Conservation (phyloP, 2,797 vertebrate species). For the Pterois miles region DNA sequence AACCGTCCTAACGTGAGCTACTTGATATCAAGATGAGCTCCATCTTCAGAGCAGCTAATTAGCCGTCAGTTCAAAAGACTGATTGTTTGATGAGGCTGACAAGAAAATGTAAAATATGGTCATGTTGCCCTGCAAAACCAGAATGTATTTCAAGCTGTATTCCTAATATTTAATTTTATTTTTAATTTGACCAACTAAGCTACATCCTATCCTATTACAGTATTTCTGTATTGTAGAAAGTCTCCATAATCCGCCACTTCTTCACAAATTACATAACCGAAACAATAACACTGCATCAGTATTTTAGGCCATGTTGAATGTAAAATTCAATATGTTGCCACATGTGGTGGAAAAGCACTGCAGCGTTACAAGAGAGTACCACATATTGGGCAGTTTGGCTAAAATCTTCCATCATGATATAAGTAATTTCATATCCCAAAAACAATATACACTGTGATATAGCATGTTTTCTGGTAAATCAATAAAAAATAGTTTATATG, state of each 20-base stretch:
- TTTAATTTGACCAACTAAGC: neutral
- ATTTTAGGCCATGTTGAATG: neutral
- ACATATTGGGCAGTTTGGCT: no score
- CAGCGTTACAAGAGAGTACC: neutral
- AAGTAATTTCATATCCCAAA: no score
- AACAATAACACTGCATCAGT: neutral
- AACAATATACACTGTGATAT: no score
- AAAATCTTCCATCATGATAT: no score
- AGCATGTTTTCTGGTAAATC: no score
- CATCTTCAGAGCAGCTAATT: neutral
- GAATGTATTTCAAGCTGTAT: neutral
- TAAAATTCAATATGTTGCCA: neutral
- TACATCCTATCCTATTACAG: neutral
- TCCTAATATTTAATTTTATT: neutral
- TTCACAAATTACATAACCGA: constrained; percentile 5
- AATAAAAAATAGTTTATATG: no score
- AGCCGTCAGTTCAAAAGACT: neutral
- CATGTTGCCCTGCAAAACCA: neutral
- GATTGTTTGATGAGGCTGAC: neutral
- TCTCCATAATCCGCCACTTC: neutral
- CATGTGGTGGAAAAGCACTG: neutral
- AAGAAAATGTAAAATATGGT: neutral
- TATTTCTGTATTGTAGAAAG: neutral
- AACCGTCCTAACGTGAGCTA: neutral
- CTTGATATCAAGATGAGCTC: neutral